Evolutionary conservation across 1,140 invertebrate genomes (phyloP), one percentile per base, ranked within the genome.

Genomic region (Pseudachorutes palmiensis): DNA sequence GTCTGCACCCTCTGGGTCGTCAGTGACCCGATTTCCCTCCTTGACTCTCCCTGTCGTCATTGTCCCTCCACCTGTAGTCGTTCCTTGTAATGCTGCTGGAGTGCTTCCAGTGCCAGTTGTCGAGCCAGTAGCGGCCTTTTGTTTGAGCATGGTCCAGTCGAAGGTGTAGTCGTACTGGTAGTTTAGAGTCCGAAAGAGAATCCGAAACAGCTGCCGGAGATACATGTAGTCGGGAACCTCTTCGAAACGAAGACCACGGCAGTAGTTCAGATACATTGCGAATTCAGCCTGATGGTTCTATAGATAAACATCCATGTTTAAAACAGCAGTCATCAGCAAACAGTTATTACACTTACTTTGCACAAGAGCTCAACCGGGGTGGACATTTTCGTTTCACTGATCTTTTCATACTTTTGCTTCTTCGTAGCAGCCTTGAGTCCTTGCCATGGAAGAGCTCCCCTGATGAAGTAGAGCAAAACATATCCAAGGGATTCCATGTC

Each of bases 111-210:
- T n/a, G n/a, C n/a, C n/a, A n/a, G n/a, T n/a, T n/a, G n/a, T n/a
- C n/a, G n/a, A n/a, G n/a, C n/a, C n/a, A n/a, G 77, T 72, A n/a
- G 80, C 80, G 22, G 78, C 79, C 73, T 93, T 95, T 79, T 97
- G 94, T 78, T 98, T 97, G 76, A 99, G 82, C 89, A 98, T 91
- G 70, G 95, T 99, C 97, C 97, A 99, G 80, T 99, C 97, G 82
- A 98, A 99, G 71, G 92, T 94, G 82, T 98, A 99, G 81, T 99
- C 97, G 80, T 98, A 98, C 80, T 97, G 94, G 81, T 98, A 94
- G 81, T 98, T 98, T 74, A 98, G 85, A 70, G 96, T 98, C 76
- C 97, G 90, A 85, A 99, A 99, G 76, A 99, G 85, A 79, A 99
- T 99, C 76, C 96, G 89, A 84, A 97, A 97, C 76, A 97, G 79